phyloP scores from a whole-genome alignment of 2,113 vertebrate genomes.

The Urocolius indicus region DNA sequence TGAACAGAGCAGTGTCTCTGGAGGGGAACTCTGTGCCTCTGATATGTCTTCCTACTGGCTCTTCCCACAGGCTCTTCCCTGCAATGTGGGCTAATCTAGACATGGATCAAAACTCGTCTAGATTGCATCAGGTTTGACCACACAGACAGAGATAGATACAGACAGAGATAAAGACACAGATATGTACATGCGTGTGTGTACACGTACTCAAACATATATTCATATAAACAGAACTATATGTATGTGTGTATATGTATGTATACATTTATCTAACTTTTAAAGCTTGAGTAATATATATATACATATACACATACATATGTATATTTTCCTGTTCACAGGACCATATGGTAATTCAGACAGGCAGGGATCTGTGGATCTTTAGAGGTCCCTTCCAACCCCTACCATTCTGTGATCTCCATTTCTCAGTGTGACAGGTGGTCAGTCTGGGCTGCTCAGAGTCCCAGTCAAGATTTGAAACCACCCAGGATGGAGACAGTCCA shows the following conservation, averaged over 20 bases:
- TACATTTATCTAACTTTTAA: not conserved
- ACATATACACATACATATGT: not conserved
- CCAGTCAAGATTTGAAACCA: not conserved
- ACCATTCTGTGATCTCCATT: not conserved
- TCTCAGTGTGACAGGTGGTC: not conserved
- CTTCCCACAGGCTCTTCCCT: not conserved
- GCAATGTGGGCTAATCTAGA: not conserved
- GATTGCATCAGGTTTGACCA: not conserved
- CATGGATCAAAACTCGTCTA: not conserved
- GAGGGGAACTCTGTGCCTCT: not conserved
- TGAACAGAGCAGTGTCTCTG: not conserved
- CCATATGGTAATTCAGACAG: not conserved
- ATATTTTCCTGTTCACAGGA: not conserved
- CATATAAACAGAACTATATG: not conserved
- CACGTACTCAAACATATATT: not conserved
- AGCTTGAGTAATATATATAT: not conserved
- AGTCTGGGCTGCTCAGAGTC: not conserved
- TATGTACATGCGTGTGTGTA: accelerated
- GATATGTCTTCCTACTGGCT: not conserved
- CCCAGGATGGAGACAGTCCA: not conserved
- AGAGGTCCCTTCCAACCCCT: too few species aligned
- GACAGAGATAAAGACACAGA: not conserved
- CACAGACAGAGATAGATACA: accelerated
- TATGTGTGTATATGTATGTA: too few species aligned
- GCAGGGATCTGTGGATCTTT: not conserved